Conservation (phyloP, 2,797 vertebrate genomes). For the Sebastes vulpes region DNA sequence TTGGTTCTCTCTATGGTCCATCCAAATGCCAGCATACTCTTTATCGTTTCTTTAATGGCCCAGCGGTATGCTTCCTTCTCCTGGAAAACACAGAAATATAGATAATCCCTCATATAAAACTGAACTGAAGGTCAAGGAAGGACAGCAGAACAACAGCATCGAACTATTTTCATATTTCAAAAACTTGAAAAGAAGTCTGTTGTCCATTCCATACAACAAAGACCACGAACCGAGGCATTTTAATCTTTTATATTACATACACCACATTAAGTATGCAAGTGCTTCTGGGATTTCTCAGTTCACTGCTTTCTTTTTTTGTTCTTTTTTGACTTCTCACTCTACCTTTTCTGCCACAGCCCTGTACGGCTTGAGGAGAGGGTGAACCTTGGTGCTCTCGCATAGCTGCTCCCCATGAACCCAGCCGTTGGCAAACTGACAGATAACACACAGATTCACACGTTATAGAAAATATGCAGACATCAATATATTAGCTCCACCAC, state of each 20-base stretch:
- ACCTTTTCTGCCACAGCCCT: constrained; percentile 96
- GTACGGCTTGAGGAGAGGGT: constrained; percentile 96
- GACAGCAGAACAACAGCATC: neutral
- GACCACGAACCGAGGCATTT: constrained; percentile 10
- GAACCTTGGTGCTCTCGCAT: constrained; percentile 93
- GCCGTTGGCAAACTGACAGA: constrained; percentile 91
- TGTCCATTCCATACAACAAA: neutral
- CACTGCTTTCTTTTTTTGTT: neutral
- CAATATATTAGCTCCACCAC: constrained; percentile 8
- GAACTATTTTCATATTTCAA: constrained; percentile 11
- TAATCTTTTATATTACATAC: constrained; percentile 48
- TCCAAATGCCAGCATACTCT: constrained; percentile 94
- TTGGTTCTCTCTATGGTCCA: constrained; percentile 94
- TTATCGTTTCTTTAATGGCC: constrained; percentile 95
- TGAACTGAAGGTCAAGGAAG: neutral
- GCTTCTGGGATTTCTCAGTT: constrained; percentile 30
- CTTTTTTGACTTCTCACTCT: constrained; percentile 16
- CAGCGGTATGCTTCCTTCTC: constrained; percentile 96
- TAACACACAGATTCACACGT: constrained; percentile 27
- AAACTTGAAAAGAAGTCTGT: neutral
- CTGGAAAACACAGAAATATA: constrained; percentile 71
- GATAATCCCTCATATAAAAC: neutral
- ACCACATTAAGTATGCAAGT: constrained; percentile 25
- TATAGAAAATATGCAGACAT: constrained; percentile 1
- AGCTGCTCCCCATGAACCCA: constrained; percentile 96